phyloP scores from a whole-genome alignment of 2,797 vertebrate species.

The Helicolenus hilgendorfi region DNA sequence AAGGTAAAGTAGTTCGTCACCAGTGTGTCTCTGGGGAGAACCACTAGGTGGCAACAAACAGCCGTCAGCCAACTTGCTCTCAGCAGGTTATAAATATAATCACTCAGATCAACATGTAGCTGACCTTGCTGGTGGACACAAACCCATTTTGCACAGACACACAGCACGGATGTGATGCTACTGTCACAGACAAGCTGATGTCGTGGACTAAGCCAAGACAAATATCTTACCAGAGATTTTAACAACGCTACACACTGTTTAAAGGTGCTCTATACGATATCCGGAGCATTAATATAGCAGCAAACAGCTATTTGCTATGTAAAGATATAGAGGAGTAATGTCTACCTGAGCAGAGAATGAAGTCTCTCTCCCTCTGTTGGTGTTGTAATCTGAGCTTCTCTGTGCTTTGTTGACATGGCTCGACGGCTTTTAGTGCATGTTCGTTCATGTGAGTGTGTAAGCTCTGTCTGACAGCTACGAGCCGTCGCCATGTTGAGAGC shows the following conservation, averaged over 20 bases:
- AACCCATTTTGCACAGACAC: not conserved
- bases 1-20: not conserved
- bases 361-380: no score
- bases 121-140: conserved; percentile 16
- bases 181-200: not conserved
- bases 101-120: not conserved
- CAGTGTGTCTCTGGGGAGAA: not conserved
- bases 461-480: no score
- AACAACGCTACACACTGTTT: not conserved
- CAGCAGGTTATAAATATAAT: not conserved
- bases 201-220: not conserved
- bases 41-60: conserved; percentile 50
- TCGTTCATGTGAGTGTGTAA: no score
- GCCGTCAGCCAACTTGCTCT: not conserved
- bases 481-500: no score
- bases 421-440: no score
- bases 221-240: not conserved
- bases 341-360: no score
- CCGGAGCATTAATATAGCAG: no score
- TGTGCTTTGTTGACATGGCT: no score
- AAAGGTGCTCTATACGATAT: not conserved
- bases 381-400: no score
- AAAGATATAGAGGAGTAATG: no score
- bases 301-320: no score
- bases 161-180: not conserved